Conservation (phyloP, 1,140 invertebrate genomes). For the Tetramorium alpestre region DNA sequence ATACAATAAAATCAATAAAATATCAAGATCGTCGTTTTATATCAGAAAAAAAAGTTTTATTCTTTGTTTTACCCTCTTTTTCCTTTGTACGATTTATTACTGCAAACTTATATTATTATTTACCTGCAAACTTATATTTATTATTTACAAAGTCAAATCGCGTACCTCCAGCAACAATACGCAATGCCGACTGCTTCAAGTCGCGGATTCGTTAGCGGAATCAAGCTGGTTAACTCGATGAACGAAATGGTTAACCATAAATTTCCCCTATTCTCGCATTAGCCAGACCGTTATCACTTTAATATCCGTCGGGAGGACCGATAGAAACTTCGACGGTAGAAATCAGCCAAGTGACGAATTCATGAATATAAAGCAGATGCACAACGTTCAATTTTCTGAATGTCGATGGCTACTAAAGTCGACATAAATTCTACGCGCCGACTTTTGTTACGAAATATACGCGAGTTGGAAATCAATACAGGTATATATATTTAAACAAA, state of each 20-base stretch:
- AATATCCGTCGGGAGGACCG: slow-evolving; percentile 54
- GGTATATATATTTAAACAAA: neutral
- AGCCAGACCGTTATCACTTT: slow-evolving; percentile 73
- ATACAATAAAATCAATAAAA: no score
- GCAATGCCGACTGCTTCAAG: neutral
- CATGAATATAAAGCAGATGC: slow-evolving; percentile 78
- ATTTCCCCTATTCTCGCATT: slow-evolving; percentile 70
- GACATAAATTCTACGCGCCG: neutral
- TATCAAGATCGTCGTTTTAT: neutral
- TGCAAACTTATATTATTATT: neutral
- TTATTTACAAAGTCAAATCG: slow-evolving; percentile 6
- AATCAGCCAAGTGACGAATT: slow-evolving; percentile 76
- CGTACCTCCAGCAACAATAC: neutral
- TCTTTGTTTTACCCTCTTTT: neutral
- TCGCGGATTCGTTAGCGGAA: slow-evolving; percentile 24
- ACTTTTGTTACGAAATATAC: slow-evolving; percentile 3
- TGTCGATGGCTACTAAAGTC: slow-evolving; percentile 43
- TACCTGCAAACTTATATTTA: neutral
- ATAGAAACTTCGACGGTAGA: slow-evolving; percentile 63
- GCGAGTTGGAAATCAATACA: neutral
- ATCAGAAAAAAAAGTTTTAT: neutral
- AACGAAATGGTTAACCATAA: slow-evolving; percentile 64
- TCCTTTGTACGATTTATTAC: neutral
- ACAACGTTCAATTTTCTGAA: slow-evolving; percentile 74
- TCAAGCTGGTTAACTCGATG: neutral